A percentile compares a stretch with the other conserved stretches of the same genome.
These are phyloP conservation scores for Scaptodrosophila latifasciaeformis DNA, from an alignment of 2,888 invertebrate genomes.

Conservation along the genomic window DNA sequence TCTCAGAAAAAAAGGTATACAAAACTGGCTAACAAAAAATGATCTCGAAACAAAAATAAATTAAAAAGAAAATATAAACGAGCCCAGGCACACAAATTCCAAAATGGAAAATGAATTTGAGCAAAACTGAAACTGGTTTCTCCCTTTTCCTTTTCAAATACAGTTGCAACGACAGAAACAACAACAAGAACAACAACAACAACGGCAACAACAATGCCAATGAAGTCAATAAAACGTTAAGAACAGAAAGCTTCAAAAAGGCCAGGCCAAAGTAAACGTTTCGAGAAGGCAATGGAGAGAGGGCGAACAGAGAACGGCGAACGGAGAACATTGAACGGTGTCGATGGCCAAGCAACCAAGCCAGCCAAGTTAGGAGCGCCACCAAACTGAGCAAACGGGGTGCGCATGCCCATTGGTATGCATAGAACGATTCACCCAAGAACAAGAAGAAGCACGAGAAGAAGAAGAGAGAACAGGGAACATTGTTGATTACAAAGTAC, in stretches of 20 bases:
- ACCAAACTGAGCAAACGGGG: too few relatives aligned
- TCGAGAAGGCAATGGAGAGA: background rate
- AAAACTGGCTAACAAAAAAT: background rate
- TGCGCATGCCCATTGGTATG: background rate
- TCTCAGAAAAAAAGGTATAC: background rate
- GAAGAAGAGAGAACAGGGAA: background rate
- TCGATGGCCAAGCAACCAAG: too few relatives aligned
- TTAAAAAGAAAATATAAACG: too few relatives aligned
- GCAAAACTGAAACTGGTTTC: constrained; percentile 56
- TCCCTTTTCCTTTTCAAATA: constrained; percentile 74
- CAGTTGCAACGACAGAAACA: constrained; percentile 71
- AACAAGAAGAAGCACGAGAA: background rate
- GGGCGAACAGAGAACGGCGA: background rate
- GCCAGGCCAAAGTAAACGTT: background rate
- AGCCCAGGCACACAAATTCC: constrained; percentile 33
- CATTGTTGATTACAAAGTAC: constrained; percentile 6
- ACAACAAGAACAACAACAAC: background rate
- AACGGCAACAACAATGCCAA: background rate
- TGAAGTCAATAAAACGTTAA: too few relatives aligned
- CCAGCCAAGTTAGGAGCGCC: too few relatives aligned
- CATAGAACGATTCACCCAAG: background rate
- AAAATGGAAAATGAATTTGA: constrained; percentile 60
- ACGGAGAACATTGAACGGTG: background rate
- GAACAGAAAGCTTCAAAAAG: background rate
- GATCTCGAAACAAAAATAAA: constrained; percentile 12